Evolutionary conservation across 2,797 vertebrate genomes (phyloP).

Genomic region (Aldrovandia affinis): DNA sequence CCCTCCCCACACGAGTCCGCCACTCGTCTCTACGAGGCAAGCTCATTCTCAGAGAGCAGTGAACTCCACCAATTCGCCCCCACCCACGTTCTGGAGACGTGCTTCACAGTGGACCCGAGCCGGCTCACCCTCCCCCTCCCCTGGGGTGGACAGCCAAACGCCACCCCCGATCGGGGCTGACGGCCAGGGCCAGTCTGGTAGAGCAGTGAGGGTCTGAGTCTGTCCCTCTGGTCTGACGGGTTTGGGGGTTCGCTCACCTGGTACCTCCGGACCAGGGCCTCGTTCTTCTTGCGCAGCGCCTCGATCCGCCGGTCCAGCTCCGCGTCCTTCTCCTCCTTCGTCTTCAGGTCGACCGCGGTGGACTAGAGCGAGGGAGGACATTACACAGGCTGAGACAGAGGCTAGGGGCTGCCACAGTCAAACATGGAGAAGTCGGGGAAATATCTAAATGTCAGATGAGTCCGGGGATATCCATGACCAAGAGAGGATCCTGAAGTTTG

Average conservation of each 20-base stretch:
- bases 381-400: not conserved
- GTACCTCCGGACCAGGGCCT: constrained; percentile 86
- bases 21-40: no score
- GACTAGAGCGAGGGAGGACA: constrained; percentile 66
- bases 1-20: no score
- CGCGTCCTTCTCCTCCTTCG: constrained; percentile 90
- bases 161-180: no score
- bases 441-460: no score
- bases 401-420: not conserved
- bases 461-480: not conserved
- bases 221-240: not conserved
- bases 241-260: constrained; percentile 70
- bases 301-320: constrained; percentile 88
- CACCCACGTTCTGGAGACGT: no score
- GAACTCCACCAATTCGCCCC: no score
- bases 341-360: constrained; percentile 80
- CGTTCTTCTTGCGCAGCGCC: constrained; percentile 89
- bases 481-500: not conserved
- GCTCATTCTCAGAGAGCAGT: no score
- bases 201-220: no score
- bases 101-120: no score
- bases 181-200: no score
- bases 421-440: not conserved
- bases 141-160: no score
- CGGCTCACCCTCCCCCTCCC: no score